Conservation (phyloP, 2,888 invertebrate species). For the Campaea margaritaria region DNA sequence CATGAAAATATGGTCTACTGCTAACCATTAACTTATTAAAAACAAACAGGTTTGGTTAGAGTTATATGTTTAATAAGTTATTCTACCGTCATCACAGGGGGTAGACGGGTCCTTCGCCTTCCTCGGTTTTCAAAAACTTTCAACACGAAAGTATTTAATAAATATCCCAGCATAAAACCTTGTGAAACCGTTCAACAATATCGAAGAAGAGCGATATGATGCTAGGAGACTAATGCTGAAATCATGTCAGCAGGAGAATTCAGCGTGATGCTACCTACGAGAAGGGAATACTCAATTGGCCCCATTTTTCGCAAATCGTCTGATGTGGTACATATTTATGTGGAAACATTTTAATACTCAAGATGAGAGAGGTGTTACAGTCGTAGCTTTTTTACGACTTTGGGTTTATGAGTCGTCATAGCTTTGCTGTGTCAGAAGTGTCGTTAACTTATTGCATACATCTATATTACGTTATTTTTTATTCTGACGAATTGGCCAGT, state of each 20-base stretch:
- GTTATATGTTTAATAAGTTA: too few species aligned
- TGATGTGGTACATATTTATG: slow-evolving; percentile 24
- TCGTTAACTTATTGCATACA: not conserved
- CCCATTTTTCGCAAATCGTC: slow-evolving; percentile 30
- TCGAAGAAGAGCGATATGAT: not conserved
- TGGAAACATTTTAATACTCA: slow-evolving; percentile 24
- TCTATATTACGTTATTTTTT: not conserved
- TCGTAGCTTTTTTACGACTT: slow-evolving; percentile 20
- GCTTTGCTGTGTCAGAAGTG: slow-evolving; percentile 3
- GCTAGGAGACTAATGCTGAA: slow-evolving; percentile 22
- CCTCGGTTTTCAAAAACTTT: too few species aligned
- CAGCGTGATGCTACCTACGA: slow-evolving; percentile 14
- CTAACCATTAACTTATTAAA: too few species aligned
- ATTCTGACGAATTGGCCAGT: not conserved
- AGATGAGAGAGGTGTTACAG: slow-evolving; percentile 17
- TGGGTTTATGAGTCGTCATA: slow-evolving; percentile 15
- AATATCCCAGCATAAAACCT: too few species aligned
- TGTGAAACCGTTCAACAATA: not conserved
- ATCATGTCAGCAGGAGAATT: slow-evolving; percentile 24
- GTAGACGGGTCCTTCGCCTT: too few species aligned
- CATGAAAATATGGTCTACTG: too few species aligned
- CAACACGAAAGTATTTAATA: too few species aligned
- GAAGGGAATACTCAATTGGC: slow-evolving; percentile 27
- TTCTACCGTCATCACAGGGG: too few species aligned
- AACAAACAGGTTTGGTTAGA: too few species aligned